Evolutionary conservation across 2,888 invertebrate species (phyloP).

Genomic region (Tetragonisca angustula): DNA sequence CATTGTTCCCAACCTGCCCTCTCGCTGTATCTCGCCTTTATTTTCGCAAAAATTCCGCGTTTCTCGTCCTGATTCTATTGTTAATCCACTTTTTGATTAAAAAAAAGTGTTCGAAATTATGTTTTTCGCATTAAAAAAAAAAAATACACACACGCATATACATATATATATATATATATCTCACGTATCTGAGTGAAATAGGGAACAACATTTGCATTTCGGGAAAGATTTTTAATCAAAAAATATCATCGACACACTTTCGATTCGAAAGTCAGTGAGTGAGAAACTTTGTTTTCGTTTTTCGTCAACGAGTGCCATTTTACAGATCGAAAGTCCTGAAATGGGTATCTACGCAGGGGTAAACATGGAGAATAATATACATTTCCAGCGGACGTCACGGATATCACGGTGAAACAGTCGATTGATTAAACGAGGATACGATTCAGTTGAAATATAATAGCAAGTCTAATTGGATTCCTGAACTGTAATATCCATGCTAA

Average conservation of each 20-base stretch:
- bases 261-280: neutral
- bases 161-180: neutral
- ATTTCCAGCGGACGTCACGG: constrained; percentile 8
- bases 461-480: constrained; percentile 42
- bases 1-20: neutral
- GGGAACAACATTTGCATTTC: neutral
- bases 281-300: neutral
- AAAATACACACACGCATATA: too few relatives aligned
- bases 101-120: constrained; percentile 8
- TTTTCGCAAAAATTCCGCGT: neutral
- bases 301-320: neutral
- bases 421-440: constrained; percentile 37
- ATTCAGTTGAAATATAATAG: constrained; percentile 35
- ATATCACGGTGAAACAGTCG: constrained; percentile 18
- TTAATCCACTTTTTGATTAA: constrained; percentile 11
- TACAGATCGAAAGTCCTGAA: too few relatives aligned
- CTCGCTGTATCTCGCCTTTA: neutral
- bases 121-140: neutral
- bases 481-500: constrained; percentile 43
- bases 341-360: neutral
- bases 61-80: neutral
- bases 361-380: neutral
- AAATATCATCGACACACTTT: neutral
- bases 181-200: neutral
- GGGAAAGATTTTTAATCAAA: neutral